These are phyloP conservation scores for Megalopta genalis DNA, from an alignment of 1,140 invertebrate species.

Conservation along the genomic window DNA sequence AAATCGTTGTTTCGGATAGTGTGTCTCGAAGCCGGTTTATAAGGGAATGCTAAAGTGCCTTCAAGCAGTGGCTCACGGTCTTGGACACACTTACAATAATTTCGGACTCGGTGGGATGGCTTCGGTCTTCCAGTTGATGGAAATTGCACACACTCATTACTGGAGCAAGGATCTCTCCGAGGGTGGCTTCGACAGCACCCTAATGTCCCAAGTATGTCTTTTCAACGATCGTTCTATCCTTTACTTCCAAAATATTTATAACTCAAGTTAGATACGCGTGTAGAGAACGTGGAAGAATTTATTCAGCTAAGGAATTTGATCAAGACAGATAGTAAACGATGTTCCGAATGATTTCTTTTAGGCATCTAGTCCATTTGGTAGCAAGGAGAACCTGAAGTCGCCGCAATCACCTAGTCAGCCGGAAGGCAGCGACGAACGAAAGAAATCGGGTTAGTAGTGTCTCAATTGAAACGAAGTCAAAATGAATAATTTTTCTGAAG, in stretches of 20 bases:
- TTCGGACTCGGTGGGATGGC: slow-evolving; percentile 98
- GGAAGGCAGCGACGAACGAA: slow-evolving; percentile 77
- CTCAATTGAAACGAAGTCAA: no score
- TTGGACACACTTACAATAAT: slow-evolving; percentile 95
- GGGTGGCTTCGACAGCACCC: slow-evolving; percentile 77
- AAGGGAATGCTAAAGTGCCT: slow-evolving; percentile 98
- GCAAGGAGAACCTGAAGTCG: slow-evolving; percentile 86
- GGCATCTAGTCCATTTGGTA: slow-evolving; percentile 88
- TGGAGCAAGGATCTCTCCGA: slow-evolving; percentile 94
- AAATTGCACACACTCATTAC: slow-evolving; percentile 99
- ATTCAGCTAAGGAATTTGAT: no score
- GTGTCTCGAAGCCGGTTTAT: slow-evolving; percentile 93
- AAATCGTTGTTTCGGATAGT: slow-evolving; percentile 81
- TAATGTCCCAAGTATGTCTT: slow-evolving; percentile 80
- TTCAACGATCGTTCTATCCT: neutral
- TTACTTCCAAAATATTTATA: neutral
- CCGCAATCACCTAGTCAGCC: slow-evolving; percentile 82
- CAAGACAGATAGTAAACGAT: no score
- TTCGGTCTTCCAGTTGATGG: slow-evolving; percentile 96
- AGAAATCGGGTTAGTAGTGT: slow-evolving; percentile 65
- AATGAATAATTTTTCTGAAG: no score
- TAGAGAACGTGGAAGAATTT: no score
- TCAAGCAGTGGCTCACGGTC: slow-evolving; percentile 92
- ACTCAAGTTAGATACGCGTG: no score
- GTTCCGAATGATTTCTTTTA: slow-evolving; percentile 57